Conservation (phyloP, 2,113 vertebrate species). For the Dipodomys stephensi region DNA sequence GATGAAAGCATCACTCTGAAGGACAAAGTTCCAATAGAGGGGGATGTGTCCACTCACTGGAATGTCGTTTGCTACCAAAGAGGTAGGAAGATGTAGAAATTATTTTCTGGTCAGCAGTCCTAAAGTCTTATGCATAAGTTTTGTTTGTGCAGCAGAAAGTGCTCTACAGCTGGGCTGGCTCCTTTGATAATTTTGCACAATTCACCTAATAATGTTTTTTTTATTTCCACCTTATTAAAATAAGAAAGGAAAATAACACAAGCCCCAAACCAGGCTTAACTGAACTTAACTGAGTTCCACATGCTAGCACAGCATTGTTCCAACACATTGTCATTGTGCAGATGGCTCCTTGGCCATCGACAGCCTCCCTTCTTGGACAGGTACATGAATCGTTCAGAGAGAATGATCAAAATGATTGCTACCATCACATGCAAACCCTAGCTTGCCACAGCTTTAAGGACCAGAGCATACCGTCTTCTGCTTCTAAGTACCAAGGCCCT, state of each 20-base stretch:
- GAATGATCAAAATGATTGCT: not conserved
- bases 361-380: not conserved
- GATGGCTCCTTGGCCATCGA: not conserved
- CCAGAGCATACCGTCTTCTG: not conserved
- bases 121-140: not conserved
- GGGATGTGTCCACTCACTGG: not conserved
- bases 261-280: not conserved
- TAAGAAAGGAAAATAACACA: not conserved
- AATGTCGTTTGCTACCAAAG: not conserved
- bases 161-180: not conserved
- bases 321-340: not conserved
- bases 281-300: not conserved
- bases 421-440: not conserved
- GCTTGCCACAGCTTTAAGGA: not conserved
- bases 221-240: not conserved
- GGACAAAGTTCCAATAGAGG: not conserved
- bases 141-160: not conserved
- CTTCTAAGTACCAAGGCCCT: not conserved
- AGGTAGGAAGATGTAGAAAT: not conserved
- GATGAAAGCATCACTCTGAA: not conserved
- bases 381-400: not conserved
- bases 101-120: not conserved
- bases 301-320: not conserved
- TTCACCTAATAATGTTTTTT: not conserved
- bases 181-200: conserved; percentile 20